These are phyloP conservation scores for Agriopis aurantiaria DNA, from an alignment of 2,888 invertebrate species.

Conservation along the genomic window DNA sequence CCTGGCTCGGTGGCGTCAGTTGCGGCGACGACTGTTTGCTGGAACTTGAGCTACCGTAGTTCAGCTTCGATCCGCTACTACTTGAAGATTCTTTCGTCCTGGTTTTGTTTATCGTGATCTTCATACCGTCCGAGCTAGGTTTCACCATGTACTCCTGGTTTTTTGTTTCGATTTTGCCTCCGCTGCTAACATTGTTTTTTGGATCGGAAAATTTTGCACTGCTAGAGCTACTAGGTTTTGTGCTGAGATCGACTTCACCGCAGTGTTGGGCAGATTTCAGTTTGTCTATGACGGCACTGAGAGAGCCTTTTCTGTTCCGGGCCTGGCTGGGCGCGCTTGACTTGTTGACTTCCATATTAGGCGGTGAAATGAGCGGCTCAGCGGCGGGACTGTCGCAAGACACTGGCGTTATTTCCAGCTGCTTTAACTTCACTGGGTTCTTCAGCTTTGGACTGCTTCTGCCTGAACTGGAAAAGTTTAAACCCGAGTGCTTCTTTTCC, in stretches of 20 bases:
- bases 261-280: constrained; percentile 92
- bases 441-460: constrained; percentile 89
- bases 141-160: constrained; percentile 96
- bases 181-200: constrained; percentile 73
- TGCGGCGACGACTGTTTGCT: constrained; percentile 80
- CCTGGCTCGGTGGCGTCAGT: constrained; percentile 84
- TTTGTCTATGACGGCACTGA: constrained; percentile 96
- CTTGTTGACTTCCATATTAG: constrained; percentile 87
- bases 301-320: constrained; percentile 90
- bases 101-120: constrained; percentile 96
- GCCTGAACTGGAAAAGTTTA: constrained; percentile 83
- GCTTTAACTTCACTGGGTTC: constrained; percentile 89
- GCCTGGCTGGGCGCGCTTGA: constrained; percentile 87
- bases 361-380: constrained; percentile 80
- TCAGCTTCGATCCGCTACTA: constrained; percentile 76
- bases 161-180: constrained; percentile 83
- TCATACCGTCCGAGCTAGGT: constrained; percentile 95
- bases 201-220: constrained; percentile 78
- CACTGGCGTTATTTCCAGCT: constrained; percentile 87
- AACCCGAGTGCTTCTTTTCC: constrained; percentile 84
- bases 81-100: constrained; percentile 89
- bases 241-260: constrained; percentile 81
- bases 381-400: constrained; percentile 81
- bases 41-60: constrained; percentile 77
- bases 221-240: constrained; percentile 81